Conservation (phyloP, 2,888 invertebrate genomes). For the Piscicola geometra region DNA sequence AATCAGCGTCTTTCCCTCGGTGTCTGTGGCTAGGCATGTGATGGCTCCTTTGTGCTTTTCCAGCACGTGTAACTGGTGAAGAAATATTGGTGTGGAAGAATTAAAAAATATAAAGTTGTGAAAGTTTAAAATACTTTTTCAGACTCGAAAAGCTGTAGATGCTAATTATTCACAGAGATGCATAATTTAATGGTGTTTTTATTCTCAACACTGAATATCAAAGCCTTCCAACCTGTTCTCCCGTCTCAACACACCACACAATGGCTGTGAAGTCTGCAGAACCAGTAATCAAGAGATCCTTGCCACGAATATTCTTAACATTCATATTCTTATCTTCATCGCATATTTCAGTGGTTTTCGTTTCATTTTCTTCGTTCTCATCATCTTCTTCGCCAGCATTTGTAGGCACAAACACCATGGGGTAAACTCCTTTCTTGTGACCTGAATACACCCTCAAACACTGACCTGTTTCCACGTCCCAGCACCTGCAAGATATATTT, state of each 20-base stretch:
- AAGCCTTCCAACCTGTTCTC: slow-evolving; percentile 48
- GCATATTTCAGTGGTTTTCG: too few species aligned
- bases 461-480: slow-evolving; percentile 58
- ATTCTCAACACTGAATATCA: too few species aligned
- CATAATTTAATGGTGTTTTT: too few species aligned
- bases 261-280: slow-evolving; percentile 55
- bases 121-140: background rate
- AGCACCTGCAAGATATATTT: slow-evolving; percentile 48
- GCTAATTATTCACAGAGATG: too few species aligned
- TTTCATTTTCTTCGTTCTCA: slow-evolving; percentile 39
- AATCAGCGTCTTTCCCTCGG: slow-evolving; percentile 53
- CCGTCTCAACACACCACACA: slow-evolving; percentile 56
- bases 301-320: slow-evolving; percentile 30
- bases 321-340: slow-evolving; percentile 39
- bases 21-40: slow-evolving; percentile 57
- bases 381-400: slow-evolving; percentile 52
- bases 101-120: background rate
- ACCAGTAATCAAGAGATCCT: slow-evolving; percentile 55
- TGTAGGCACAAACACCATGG: slow-evolving; percentile 58
- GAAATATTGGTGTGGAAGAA: too few species aligned
- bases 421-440: slow-evolving; percentile 58
- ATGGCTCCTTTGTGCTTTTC: slow-evolving; percentile 58
- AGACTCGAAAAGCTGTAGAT: too few species aligned
- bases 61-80: slow-evolving; percentile 46
- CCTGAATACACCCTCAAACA: slow-evolving; percentile 57